phyloP scores from a whole-genome alignment of 2,888 invertebrate species.

The Punctoribates punctum region DNA sequence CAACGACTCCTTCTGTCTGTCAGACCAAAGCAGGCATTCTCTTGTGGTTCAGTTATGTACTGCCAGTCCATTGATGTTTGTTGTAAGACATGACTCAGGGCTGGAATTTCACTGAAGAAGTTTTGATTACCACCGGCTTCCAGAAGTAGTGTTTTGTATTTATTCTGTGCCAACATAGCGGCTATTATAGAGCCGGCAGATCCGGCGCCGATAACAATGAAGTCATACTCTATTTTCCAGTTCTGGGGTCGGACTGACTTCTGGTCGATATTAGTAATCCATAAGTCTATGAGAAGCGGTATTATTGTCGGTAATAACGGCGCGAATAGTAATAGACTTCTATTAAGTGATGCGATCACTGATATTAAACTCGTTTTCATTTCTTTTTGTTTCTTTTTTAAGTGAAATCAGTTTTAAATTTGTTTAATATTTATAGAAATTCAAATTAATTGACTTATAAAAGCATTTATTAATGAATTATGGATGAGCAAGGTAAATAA shows the following conservation, averaged over 20 bases:
- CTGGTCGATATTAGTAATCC: background rate
- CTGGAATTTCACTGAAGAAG: constrained; percentile 15
- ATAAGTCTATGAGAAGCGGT: background rate
- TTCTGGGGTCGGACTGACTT: background rate
- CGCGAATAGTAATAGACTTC: background rate
- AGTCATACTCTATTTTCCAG: constrained; percentile 1
- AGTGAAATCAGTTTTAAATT: background rate
- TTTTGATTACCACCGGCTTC: constrained; percentile 20
- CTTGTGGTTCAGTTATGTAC: constrained; percentile 16
- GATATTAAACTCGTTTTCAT: background rate
- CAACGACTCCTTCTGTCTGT: background rate
- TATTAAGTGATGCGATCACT: background rate
- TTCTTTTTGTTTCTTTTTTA: background rate
- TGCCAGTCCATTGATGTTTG: constrained; percentile 23
- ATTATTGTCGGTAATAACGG: background rate
- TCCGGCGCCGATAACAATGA: constrained; percentile 11
- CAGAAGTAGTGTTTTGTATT: background rate
- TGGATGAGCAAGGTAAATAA: too few relatives aligned
- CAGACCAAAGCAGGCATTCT: background rate
- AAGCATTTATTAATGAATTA: too few relatives aligned
- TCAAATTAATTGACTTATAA: too few relatives aligned
- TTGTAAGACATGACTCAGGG: constrained; percentile 6
- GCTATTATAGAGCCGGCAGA: background rate
- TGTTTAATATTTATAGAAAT: too few relatives aligned
- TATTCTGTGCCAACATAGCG: background rate